Evolutionary conservation across 2,797 vertebrate species (phyloP).

Genomic region (Gastrophryne carolinensis): DNA sequence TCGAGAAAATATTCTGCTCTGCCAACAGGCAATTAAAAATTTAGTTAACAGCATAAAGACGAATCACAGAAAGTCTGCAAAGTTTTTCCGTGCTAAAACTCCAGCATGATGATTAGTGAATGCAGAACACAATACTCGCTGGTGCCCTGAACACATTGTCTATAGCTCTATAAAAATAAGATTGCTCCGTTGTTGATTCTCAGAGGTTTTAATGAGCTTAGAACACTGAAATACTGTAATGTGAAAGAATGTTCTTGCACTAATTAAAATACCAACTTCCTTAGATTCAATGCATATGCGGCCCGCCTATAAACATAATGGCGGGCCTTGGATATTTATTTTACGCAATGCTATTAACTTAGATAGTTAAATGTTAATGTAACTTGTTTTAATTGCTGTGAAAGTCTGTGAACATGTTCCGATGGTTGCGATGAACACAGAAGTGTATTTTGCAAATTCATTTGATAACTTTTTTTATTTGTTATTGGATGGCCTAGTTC

Average conservation of each 20-base stretch:
- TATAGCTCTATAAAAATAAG: not conserved
- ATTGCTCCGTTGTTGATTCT: not conserved
- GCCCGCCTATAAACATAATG: not conserved
- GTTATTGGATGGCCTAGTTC: too few species aligned
- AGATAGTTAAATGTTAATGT: slow-evolving; percentile 1
- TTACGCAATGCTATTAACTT: not conserved
- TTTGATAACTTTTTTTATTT: too few species aligned
- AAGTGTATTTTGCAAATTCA: too few species aligned
- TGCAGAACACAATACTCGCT: not conserved
- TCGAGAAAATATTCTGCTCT: not conserved
- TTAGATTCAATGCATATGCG: too few species aligned
- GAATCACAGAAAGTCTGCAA: not conserved
- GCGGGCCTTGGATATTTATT: not conserved
- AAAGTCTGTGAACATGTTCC: not conserved
- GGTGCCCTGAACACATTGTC: not conserved
- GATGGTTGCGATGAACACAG: not conserved
- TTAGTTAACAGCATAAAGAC: not conserved
- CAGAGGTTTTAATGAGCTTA: not conserved
- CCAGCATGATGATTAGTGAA: not conserved
- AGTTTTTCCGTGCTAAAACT: not conserved
- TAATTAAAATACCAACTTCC: not conserved
- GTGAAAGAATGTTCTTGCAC: not conserved
- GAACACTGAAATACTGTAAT: not conserved
- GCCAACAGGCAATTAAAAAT: not conserved
- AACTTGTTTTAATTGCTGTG: not conserved